Evolutionary conservation across 2,797 vertebrate genomes (phyloP).

Genomic region (Betta splendens): DNA sequence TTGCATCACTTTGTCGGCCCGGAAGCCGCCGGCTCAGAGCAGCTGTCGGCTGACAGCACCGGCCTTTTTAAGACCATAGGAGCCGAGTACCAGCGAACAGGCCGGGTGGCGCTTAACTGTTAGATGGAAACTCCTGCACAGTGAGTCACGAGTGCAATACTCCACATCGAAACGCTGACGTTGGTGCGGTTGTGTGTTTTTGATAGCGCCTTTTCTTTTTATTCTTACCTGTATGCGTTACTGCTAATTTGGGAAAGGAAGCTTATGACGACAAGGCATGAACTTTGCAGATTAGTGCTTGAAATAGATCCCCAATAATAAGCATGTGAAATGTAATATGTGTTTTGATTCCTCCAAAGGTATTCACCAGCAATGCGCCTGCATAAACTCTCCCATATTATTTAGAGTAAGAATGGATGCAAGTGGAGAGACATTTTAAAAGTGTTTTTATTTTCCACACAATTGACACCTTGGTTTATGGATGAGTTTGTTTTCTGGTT

Average conservation of each 20-base stretch:
- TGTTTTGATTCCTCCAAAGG: conserved; percentile 81
- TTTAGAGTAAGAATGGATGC: conserved; percentile 71
- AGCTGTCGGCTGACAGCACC: conserved; percentile 38
- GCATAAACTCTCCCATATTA: conserved; percentile 77
- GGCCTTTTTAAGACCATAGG: conserved; percentile 46
- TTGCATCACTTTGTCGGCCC: conserved; percentile 58
- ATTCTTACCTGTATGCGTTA: conserved; percentile 46
- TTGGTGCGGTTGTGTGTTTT: conserved; percentile 46
- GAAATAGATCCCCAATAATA: conserved; percentile 69
- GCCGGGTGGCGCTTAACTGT: conserved; percentile 37
- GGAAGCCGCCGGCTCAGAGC: conserved; percentile 36
- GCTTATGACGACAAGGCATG: conserved; percentile 65
- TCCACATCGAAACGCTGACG: conserved; percentile 52
- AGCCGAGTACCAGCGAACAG: conserved; percentile 29
- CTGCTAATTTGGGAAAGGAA: conserved; percentile 52
- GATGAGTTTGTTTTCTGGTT: conserved; percentile 10
- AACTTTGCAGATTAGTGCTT: conserved; percentile 79
- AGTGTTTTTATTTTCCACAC: conserved; percentile 59
- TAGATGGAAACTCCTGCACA: conserved; percentile 29
- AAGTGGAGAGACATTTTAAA: conserved; percentile 72
- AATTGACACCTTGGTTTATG: conserved; percentile 55
- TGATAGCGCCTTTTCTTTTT: conserved; percentile 22
- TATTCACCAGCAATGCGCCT: conserved; percentile 86
- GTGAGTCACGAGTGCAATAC: conserved; percentile 54
- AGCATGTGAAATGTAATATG: conserved; percentile 78